phyloP scores from a whole-genome alignment of 2,113 vertebrate genomes.

The Choloepus hoffmanni region DNA sequence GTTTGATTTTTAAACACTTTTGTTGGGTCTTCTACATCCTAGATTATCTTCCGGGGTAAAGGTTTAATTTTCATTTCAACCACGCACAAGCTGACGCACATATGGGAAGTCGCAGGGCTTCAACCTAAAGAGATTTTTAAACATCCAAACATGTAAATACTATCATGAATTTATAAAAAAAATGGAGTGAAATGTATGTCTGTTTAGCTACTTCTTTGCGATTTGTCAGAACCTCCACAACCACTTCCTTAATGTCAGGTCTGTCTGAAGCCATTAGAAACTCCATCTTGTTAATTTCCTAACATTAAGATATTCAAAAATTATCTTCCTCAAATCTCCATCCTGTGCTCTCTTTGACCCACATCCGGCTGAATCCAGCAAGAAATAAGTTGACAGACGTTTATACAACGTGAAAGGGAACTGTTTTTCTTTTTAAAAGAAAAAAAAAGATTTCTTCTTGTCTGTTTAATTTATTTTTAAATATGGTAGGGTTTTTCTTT shows the following conservation, averaged over 20 bases:
- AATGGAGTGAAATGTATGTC: not conserved
- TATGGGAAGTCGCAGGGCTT: not conserved
- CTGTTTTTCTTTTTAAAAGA: slow-evolving; percentile 2
- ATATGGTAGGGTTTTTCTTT: not conserved
- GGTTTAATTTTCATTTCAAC: slow-evolving; percentile 54
- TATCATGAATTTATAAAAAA: not conserved
- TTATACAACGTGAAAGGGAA: not conserved
- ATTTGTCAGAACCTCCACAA: slow-evolving; percentile 2
- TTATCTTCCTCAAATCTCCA: slow-evolving; percentile 58
- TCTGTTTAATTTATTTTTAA: slow-evolving; percentile 34
- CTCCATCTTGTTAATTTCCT: slow-evolving; percentile 57
- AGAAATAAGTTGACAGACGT: slow-evolving; percentile 29
- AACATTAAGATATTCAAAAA: slow-evolving; percentile 42
- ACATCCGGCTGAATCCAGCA: not conserved
- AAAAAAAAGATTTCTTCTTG: not conserved
- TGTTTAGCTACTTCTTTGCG: not conserved
- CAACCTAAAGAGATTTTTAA: not conserved
- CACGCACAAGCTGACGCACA: not conserved
- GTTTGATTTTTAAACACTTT: not conserved
- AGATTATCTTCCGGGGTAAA: not conserved
- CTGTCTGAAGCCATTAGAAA: not conserved
- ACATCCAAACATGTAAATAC: slow-evolving; percentile 33
- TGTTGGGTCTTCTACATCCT: not conserved
- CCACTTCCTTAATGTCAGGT: not conserved
- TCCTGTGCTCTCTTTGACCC: slow-evolving; percentile 7